These are phyloP conservation scores for Cataglyphis hispanica DNA, from an alignment of 1,140 invertebrate genomes.

Conservation along the genomic window DNA sequence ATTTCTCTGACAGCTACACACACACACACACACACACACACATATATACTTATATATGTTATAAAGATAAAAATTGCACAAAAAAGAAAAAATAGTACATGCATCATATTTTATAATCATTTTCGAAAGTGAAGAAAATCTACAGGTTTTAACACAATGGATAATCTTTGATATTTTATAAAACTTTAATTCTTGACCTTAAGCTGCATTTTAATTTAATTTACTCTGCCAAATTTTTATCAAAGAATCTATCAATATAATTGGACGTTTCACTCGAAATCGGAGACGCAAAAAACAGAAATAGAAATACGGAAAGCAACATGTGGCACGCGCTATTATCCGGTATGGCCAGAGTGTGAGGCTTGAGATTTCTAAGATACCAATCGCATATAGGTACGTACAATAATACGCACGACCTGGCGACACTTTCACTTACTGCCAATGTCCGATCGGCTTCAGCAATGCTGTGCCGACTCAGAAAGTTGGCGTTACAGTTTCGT, in stretches of 20 bases:
- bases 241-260: background rate
- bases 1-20: background rate
- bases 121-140: background rate
- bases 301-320: slow-evolving; percentile 53
- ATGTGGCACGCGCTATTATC: slow-evolving; percentile 1
- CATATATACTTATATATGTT: no score
- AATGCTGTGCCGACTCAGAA: slow-evolving; percentile 49
- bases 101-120: background rate
- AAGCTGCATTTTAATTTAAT: background rate
- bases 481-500: slow-evolving; percentile 69
- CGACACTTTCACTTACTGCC: slow-evolving; percentile 80
- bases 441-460: slow-evolving; percentile 77
- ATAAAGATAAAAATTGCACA: background rate
- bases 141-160: no score
- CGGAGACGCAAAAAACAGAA: slow-evolving; percentile 65
- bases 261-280: background rate
- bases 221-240: background rate
- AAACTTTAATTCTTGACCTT: background rate
- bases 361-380: slow-evolving; percentile 70
- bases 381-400: slow-evolving; percentile 38
- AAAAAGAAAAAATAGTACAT: background rate
- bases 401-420: slow-evolving; percentile 40
- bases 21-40: no score
- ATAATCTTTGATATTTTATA: no score
- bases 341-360: slow-evolving; percentile 42